Conservation (phyloP, 1,140 invertebrate genomes). For the Pseudomyrmex gracilis region DNA sequence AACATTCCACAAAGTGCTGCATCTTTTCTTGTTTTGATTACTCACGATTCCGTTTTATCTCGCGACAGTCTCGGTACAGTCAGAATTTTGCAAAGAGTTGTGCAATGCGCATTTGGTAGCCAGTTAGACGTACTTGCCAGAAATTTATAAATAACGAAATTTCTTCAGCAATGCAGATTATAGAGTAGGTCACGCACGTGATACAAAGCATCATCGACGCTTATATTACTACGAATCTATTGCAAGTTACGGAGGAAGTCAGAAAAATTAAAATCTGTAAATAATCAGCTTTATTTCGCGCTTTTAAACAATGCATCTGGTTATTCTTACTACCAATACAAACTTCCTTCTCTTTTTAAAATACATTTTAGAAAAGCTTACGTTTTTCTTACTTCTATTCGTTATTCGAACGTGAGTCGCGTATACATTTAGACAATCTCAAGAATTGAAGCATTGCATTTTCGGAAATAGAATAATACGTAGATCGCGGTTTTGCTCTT, state of each 20-base stretch:
- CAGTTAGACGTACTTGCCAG: slow-evolving; percentile 80
- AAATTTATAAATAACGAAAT: slow-evolving; percentile 85
- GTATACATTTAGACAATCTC: slow-evolving; percentile 61
- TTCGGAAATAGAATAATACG: slow-evolving; percentile 69
- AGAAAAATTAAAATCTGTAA: too few relatives aligned
- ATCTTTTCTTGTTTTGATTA: slow-evolving; percentile 14
- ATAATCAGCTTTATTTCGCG: too few relatives aligned
- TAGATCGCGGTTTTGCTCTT: slow-evolving; percentile 32
- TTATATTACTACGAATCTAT: background rate
- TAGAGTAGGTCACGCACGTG: slow-evolving; percentile 74
- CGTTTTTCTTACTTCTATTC: background rate
- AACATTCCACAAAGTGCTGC: background rate
- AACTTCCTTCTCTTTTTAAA: slow-evolving; percentile 45
- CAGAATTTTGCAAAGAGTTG: slow-evolving; percentile 75
- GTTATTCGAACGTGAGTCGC: background rate
- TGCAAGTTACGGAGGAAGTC: too few relatives aligned
- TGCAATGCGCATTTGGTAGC: slow-evolving; percentile 80
- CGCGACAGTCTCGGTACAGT: slow-evolving; percentile 47
- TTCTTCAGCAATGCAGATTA: slow-evolving; percentile 73
- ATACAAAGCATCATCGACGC: slow-evolving; percentile 76
- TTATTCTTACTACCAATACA: background rate
- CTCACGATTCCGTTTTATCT: slow-evolving; percentile 29
- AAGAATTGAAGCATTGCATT: slow-evolving; percentile 61
- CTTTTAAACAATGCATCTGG: slow-evolving; percentile 1
- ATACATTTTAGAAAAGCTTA: slow-evolving; percentile 1